Base-by-base conservation (phyloP, 2,888 invertebrate genomes). In the Zootermopsis nevadensis region DNA sequence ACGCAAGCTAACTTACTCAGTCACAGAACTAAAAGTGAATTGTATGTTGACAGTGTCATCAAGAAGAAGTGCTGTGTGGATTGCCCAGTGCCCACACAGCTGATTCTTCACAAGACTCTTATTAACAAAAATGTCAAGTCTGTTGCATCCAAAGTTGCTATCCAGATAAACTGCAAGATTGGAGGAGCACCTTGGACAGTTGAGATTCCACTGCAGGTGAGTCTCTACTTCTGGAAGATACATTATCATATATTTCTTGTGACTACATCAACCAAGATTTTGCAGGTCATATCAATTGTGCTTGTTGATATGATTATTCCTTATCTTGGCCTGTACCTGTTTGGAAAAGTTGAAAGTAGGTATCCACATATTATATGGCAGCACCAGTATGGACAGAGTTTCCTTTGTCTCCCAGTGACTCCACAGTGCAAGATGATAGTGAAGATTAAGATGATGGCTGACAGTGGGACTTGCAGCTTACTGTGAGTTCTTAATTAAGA, bases 141-240 rank as follows among this genome's bases (percentile, higher is more conserved):
- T 0, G 94, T 98, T 69, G 96, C 96, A 0, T 97, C 97, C 0
- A 99, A 99, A 90, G 93, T 99, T 0, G 96, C 95, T 0, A 95
- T 99, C 27, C 99, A 99, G 88, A 93, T 99, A 86, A 97, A 96
- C 88, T 97, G 97, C 87, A 99, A 99, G 87, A 89, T 98, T 48
- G 98, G 98, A 33, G 98, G 98, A 0, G 94, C 95, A 0, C 96
- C 98, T 0, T 98, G 98, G 98, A 90, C 92, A 0, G 92, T 97
- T 0, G 91, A 92, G 0, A 91, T 96, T 53, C 96, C 96, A 0
- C 83, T 94, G 1, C 89, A 86, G 30, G 77, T 77, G 92, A 92
- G 87, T 92, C 91, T 88, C 92, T 89, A 87, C 85, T 92, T n/a
- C n/a, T n/a, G n/a, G n/a, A n/a, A n/a, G n/a, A n/a, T 81, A 88